These are phyloP conservation scores for Ranitomeya imitator DNA, from an alignment of 2,113 vertebrate species.

Conservation along the genomic window DNA sequence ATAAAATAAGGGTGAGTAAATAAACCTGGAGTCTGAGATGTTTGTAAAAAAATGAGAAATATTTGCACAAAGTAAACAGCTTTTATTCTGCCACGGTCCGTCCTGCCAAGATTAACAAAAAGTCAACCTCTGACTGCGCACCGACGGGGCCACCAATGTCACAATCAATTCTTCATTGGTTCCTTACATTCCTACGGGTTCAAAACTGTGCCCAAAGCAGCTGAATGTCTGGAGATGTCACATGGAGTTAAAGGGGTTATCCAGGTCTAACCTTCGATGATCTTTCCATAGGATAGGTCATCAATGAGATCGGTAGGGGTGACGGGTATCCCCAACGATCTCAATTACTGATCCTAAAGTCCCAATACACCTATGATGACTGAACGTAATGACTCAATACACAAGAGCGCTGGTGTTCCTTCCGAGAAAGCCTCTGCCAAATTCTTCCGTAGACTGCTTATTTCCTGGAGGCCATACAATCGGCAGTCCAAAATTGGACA, in stretches of 20 bases:
- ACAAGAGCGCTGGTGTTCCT: too few relatives aligned
- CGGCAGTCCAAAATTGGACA: too few relatives aligned
- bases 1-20: conserved; percentile 49
- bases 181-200: not conserved
- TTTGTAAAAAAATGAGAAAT: conserved; percentile 47
- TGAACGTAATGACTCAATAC: too few relatives aligned
- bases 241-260: not conserved
- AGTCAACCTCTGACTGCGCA: conserved; percentile 13
- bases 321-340: too few relatives aligned
- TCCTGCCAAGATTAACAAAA: conserved; percentile 50
- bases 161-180: not conserved
- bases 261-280: too few relatives aligned
- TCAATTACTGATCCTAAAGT: too few relatives aligned
- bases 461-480: too few relatives aligned
- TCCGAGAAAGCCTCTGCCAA: too few relatives aligned
- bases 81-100: conserved; percentile 47
- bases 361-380: too few relatives aligned
- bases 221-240: not conserved
- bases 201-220: not conserved
- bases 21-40: conserved; percentile 46
- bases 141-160: conserved; percentile 26
- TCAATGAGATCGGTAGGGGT: too few relatives aligned
- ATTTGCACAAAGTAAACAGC: conserved; percentile 53
- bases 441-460: too few relatives aligned
- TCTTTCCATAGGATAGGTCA: too few relatives aligned